phyloP scores from a whole-genome alignment of 2,113 vertebrate genomes.

The Spermophilus dauricus region DNA sequence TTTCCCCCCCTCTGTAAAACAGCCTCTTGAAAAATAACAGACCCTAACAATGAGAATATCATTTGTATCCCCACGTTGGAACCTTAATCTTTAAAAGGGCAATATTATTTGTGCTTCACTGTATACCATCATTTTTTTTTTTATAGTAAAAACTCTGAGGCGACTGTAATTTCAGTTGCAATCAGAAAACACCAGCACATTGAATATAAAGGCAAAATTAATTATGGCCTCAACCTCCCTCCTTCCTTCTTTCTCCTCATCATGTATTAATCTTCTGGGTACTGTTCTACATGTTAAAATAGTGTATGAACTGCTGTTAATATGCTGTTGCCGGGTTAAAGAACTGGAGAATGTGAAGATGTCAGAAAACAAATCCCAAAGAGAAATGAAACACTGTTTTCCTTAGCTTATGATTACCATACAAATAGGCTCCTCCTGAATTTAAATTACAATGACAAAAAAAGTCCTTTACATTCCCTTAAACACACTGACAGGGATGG shows the following conservation, averaged over 20 bases:
- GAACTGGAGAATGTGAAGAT: slow-evolving; percentile 75
- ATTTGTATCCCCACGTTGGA: neutral
- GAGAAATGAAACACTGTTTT: slow-evolving; percentile 83
- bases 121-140: neutral
- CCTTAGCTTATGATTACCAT: slow-evolving; percentile 85
- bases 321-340: slow-evolving; percentile 76
- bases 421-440: slow-evolving; percentile 84
- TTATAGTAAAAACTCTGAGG: slow-evolving; percentile 64
- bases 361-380: slow-evolving; percentile 86
- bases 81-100: neutral
- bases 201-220: slow-evolving; percentile 82
- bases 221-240: slow-evolving; percentile 77
- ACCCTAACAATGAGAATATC: neutral
- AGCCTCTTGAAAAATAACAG: neutral
- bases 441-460: slow-evolving; percentile 75
- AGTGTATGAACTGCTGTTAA: slow-evolving; percentile 72
- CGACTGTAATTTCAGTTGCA: slow-evolving; percentile 79
- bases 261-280: slow-evolving; percentile 83
- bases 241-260: slow-evolving; percentile 57
- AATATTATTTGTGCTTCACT: slow-evolving; percentile 6
- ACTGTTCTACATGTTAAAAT: slow-evolving; percentile 73
- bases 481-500: neutral
- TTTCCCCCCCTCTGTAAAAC: neutral
- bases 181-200: slow-evolving; percentile 80
- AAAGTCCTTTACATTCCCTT: slow-evolving; percentile 54